These are phyloP conservation scores for Natator depressus DNA, from an alignment of 2,113 vertebrate species.

Conservation along the genomic window DNA sequence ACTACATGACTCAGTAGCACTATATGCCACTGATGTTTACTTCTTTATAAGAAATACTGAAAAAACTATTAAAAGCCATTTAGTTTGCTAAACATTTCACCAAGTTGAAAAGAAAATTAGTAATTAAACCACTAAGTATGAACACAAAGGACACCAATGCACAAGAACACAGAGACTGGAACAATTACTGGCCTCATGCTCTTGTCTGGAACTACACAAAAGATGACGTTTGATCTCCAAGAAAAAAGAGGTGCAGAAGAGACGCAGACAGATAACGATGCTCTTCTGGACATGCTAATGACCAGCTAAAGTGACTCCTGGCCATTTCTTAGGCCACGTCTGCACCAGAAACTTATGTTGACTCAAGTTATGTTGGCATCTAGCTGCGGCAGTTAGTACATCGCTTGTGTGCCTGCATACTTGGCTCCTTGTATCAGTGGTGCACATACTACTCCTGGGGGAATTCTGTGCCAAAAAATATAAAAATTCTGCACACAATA, in stretches of 20 bases:
- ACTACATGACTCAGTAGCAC: neutral
- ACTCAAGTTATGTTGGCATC: neutral
- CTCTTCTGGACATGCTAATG: neutral
- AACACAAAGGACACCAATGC: neutral
- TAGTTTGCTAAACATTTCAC: neutral
- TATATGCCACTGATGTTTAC: neutral
- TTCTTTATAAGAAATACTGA: constrained; percentile 6
- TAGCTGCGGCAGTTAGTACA: neutral
- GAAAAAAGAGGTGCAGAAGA: neutral
- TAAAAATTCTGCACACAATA: no score
- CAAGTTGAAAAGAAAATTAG: neutral
- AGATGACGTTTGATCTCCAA: neutral
- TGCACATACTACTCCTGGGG: no score
- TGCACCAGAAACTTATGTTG: neutral
- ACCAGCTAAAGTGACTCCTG: neutral
- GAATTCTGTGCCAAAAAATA: no score
- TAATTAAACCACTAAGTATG: constrained; percentile 5
- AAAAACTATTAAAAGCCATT: neutral
- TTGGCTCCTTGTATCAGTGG: neutral
- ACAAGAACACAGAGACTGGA: neutral
- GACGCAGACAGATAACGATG: neutral
- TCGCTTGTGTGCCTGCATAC: neutral
- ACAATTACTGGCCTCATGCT: neutral
- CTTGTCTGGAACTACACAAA: neutral
- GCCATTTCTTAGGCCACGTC: neutral